Evolutionary conservation across 2,113 vertebrate species (phyloP).

Genomic region (Orthonyx spaldingii): DNA sequence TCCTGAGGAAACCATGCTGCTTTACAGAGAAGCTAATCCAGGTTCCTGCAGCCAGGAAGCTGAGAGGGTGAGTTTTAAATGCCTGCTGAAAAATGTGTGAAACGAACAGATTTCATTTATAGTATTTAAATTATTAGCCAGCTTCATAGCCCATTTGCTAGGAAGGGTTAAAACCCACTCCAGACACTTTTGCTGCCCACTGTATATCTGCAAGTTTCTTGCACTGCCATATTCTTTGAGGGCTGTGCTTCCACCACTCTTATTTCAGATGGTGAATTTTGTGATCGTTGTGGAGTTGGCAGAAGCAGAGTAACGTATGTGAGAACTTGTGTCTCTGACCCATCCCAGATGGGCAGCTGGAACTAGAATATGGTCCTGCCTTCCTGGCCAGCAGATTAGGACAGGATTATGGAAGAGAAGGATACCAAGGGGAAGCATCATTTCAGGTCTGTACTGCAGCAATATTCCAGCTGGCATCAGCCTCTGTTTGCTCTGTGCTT

Average conservation of each 20-base stretch:
- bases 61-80: neutral
- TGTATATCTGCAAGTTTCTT: neutral
- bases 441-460: neutral
- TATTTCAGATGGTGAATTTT: neutral
- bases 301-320: neutral
- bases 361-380: neutral
- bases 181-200: neutral
- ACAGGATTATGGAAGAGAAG: constrained; percentile 1
- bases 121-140: neutral
- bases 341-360: neutral
- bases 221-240: no score
- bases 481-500: neutral
- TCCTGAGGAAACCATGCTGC: neutral
- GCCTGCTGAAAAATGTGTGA: neutral
- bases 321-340: neutral
- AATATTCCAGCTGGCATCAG: neutral
- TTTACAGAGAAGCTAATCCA: neutral
- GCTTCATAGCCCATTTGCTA: neutral
- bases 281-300: neutral
- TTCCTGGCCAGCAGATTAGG: constrained; percentile 19
- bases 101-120: neutral
- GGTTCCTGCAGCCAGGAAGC: neutral
- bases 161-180: neutral
- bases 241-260: neutral
- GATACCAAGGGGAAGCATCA: neutral